Percentiles rank a stretch among this genome's conserved stretches.
phyloP scores from a whole-genome alignment of 1,140 invertebrate genomes.

The Oedothorax gibbosus region DNA sequence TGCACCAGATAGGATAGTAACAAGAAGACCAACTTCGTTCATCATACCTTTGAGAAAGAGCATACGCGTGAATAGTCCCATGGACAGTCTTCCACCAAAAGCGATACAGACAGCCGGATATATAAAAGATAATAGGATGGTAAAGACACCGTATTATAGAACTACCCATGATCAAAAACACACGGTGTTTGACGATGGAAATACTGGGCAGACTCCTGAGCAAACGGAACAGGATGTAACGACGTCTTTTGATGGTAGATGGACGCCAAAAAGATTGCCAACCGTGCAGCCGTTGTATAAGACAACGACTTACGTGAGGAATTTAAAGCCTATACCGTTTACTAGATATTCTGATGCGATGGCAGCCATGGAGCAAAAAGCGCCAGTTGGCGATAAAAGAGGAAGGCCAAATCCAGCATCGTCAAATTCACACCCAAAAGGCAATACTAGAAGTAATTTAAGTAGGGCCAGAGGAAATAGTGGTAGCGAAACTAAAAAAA shows the following conservation, averaged over 20 bases:
- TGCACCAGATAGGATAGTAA: background rate
- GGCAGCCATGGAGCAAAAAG: background rate
- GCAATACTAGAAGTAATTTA: background rate
- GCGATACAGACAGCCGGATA: slow-evolving; percentile 34
- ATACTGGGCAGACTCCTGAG: background rate
- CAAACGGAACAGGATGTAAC: background rate
- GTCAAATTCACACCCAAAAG: background rate
- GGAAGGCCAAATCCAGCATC: too few species aligned
- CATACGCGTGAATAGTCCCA: slow-evolving; percentile 13
- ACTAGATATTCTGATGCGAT: slow-evolving; percentile 6
- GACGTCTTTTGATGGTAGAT: background rate
- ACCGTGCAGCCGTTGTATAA: background rate
- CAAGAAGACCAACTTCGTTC: background rate
- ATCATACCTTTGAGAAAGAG: slow-evolving; percentile 40
- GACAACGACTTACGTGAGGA: background rate
- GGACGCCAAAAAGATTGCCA: slow-evolving; percentile 30
- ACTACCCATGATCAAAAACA: background rate
- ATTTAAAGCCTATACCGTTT: background rate
- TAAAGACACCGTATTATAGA: background rate
- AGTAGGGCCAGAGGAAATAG: too few species aligned
- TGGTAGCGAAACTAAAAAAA: too few species aligned
- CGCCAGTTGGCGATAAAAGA: background rate
- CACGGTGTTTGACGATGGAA: background rate
- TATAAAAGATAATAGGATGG: background rate
- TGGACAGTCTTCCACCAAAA: background rate